These are phyloP conservation scores for Perdita meconis DNA, from an alignment of 2,888 invertebrate genomes.

Conservation along the genomic window DNA sequence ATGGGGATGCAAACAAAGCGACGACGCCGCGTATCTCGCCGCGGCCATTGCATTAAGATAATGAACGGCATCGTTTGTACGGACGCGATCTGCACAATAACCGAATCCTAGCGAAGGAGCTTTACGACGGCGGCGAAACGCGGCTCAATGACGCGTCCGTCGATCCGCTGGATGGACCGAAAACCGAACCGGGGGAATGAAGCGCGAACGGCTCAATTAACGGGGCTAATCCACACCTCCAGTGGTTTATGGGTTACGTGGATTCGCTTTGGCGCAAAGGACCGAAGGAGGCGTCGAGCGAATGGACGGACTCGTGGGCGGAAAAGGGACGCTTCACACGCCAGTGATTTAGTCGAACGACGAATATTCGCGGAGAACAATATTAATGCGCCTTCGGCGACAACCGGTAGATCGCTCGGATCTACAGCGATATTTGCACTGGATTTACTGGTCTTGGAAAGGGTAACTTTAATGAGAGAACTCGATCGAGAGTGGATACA, in stretches of 20 bases:
- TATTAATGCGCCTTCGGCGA: slow-evolving; percentile 31
- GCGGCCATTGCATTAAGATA: slow-evolving; percentile 29
- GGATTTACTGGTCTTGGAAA: too few relatives aligned
- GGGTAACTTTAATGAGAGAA: too few relatives aligned
- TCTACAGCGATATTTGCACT: slow-evolving; percentile 21
- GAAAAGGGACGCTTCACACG: slow-evolving; percentile 50
- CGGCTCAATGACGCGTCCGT: neutral
- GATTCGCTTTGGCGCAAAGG: slow-evolving; percentile 12
- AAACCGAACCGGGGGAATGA: neutral
- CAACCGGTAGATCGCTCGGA: slow-evolving; percentile 21
- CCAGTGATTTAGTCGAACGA: slow-evolving; percentile 31
- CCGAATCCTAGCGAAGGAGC: neutral
- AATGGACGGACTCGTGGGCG: slow-evolving; percentile 17
- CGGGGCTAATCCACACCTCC: neutral
- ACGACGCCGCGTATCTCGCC: too few relatives aligned
- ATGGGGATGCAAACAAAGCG: slow-evolving; percentile 23
- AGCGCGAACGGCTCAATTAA: neutral
- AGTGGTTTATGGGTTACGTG: neutral
- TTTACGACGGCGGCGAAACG: too few relatives aligned
- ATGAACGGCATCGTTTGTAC: slow-evolving; percentile 29
- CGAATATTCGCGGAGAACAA: slow-evolving; percentile 18
- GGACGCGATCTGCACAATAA: neutral
- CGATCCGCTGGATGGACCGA: neutral
- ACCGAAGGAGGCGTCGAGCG: slow-evolving; percentile 2
- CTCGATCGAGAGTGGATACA: too few relatives aligned